Percentiles rank a stretch among this genome's conserved stretches.
Evolutionary conservation across 2,797 vertebrate genomes (phyloP).

Genomic region (Pseudochromis fuscus): DNA sequence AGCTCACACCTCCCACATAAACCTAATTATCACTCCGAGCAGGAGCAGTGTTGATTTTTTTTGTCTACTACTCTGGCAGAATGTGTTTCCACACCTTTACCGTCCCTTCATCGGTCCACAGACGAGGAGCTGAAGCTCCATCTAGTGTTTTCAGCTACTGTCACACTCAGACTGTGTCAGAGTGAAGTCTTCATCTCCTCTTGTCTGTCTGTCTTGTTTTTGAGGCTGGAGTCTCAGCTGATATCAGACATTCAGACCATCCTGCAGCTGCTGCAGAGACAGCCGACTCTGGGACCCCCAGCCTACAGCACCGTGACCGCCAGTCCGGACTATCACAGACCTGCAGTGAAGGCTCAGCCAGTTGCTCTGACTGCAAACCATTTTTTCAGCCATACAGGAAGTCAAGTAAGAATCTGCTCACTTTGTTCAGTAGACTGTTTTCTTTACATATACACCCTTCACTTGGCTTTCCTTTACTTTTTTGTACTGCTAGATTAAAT

Average conservation of each 20-base stretch:
- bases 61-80: slow-evolving; percentile 52
- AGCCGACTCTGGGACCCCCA: slow-evolving; percentile 90
- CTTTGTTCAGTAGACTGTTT: not conserved
- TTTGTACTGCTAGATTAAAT: too few relatives aligned
- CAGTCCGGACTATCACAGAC: slow-evolving; percentile 88
- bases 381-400: slow-evolving; percentile 87
- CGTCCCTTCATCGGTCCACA: slow-evolving; percentile 22
- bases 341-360: slow-evolving; percentile 84
- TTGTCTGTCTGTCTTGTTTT: slow-evolving; percentile 40
- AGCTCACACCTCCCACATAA: slow-evolving; percentile 75
- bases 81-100: slow-evolving; percentile 37
- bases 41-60: slow-evolving; percentile 52
- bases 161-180: slow-evolving; percentile 9
- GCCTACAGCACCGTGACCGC: slow-evolving; percentile 94
- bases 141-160: slow-evolving; percentile 64
- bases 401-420: slow-evolving; percentile 61
- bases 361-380: slow-evolving; percentile 86
- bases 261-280: slow-evolving; percentile 94
- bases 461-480: too few relatives aligned
- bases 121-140: slow-evolving; percentile 65
- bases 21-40: slow-evolving; percentile 74
- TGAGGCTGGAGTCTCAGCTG: slow-evolving; percentile 97
- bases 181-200: slow-evolving; percentile 12
- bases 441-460: not conserved
- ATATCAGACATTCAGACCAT: slow-evolving; percentile 96